phyloP scores from a whole-genome alignment of 1,140 invertebrate species.

The Watersipora subatra region DNA sequence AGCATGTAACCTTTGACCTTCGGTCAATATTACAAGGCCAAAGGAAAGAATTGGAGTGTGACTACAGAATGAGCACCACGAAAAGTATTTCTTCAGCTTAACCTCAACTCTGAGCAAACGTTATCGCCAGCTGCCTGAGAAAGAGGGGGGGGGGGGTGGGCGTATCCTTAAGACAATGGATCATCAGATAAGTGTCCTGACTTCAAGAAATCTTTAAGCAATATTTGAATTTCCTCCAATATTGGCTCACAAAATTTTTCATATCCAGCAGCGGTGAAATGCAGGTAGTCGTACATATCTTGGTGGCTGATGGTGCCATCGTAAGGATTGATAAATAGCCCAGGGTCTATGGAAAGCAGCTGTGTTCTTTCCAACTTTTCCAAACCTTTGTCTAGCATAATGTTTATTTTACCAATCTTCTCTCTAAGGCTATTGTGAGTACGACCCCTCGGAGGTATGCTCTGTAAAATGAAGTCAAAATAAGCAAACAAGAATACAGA shows the following conservation, averaged over 20 bases:
- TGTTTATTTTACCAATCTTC: constrained; percentile 60
- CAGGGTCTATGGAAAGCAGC: constrained; percentile 47
- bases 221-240: constrained; percentile 31
- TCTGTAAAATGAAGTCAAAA: constrained; percentile 48
- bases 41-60: too few species aligned
- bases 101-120: too few species aligned
- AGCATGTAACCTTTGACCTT: too few species aligned
- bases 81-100: too few species aligned
- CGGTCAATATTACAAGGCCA: too few species aligned
- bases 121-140: too few species aligned
- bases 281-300: constrained; percentile 78
- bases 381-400: constrained; percentile 51
- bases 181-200: constrained; percentile 26
- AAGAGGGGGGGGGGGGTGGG: too few species aligned
- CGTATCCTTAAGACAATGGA: constrained; percentile 14
- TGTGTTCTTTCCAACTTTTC: constrained; percentile 49
- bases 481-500: too few species aligned
- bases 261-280: constrained; percentile 67
- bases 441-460: constrained; percentile 66
- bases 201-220: constrained; percentile 29
- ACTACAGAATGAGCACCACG: too few species aligned
- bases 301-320: constrained; percentile 67
- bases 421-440: constrained; percentile 62
- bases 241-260: constrained; percentile 47
- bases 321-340: constrained; percentile 50